Base-by-base conservation (phyloP, 2,113 vertebrate species). In the Actenoides lindsayi region DNA sequence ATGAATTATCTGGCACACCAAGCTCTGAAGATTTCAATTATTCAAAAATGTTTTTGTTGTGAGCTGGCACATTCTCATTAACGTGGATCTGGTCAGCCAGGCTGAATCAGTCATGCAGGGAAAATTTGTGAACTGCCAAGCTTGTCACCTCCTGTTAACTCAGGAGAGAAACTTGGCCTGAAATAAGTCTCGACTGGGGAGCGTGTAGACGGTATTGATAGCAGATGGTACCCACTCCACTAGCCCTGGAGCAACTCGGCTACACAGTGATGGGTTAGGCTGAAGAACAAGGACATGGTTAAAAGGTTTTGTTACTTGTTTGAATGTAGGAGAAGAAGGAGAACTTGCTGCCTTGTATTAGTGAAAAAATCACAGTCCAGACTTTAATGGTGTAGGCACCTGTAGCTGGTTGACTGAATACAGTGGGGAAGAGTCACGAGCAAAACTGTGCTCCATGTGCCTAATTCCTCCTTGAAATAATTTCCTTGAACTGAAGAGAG, bases 131-230 rank as follows among this genome's bases (percentile, higher is more conserved):
- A 98, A 97, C 95, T 97, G 97, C 95, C 96, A 98, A 97, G 97
- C 98, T 97, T 98, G 99, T 99, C 98, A 93, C 95, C 97, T 98
- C 97, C 63, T 96, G 98, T 99, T 98, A 99, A 96, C 97, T 98
- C 95, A 91, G 68, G 90, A 93, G 91, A 94, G 73, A 95, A 97
- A 98, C 97, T 96, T 96, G 97, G 92, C 93, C 96, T 78, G 85
- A 96, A 96, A 97, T 85, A 90, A 67, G 85, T 90, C 96, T 96
- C 64, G 92, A 97, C 96, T 90, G 94, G 83, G 85, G 96, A 86
- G 94, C 41, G 73, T 53, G 92, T 78, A 77, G 96, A 94, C 60
- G 30, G 83, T 91, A 95, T 96, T 87, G 97, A 84, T 95, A 97
- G 97, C 97, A 98, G 96, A 97, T 96, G 94, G 92, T 96, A 53